Evolutionary conservation across 2,113 vertebrate species (phyloP), one percentile per base, ranked within the genome.

Genomic region (Scatophagus argus): DNA sequence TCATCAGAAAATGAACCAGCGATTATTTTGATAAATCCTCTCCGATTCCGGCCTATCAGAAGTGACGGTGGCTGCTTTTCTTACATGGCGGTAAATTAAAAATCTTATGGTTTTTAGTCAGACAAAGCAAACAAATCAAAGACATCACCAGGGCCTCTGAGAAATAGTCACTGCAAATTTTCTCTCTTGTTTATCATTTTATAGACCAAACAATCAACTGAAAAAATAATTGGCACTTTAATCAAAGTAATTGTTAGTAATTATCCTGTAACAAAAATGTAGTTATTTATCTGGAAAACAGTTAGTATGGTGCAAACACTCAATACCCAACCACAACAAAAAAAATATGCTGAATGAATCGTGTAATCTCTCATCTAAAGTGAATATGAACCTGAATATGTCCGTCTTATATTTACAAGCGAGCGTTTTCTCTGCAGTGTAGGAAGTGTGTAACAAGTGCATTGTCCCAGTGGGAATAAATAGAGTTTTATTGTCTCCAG

Each of bases 401-500:
- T 39, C 6, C 3, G 2, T 62, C 16, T 54, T 62, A 19, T 17
- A 51, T 43, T 32, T 34, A 10, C 12, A 21, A 32, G 39, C 3
- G 3, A 27, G 59, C 23, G 11, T 65, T 60, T 49, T 73, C 70
- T 60, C 55, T 51, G 65, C 67, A 21, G 32, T 27, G 59, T 62
- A 58, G 39, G 36, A 41, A 71, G 71, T 49, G 27, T 81, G 60
- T 51, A 59, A 64, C 67, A n/a, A 62, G 43, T 31, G 68, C 76
- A 76, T 85, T 78, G 63, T 88, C 67, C 32, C 21, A 3, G 34
- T 38, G 29, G 25, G 61, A 58, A 79, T 65, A 68, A 79, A 77
- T 60, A 44, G 49, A 51, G 25, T 32, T 76, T 69, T 62, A 81
- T 84, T 82, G 63, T 71, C 63, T 83, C 68, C 74, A 10, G 13